phyloP scores from a whole-genome alignment of 1,140 invertebrate species.

The Phthorimaea operculella region DNA sequence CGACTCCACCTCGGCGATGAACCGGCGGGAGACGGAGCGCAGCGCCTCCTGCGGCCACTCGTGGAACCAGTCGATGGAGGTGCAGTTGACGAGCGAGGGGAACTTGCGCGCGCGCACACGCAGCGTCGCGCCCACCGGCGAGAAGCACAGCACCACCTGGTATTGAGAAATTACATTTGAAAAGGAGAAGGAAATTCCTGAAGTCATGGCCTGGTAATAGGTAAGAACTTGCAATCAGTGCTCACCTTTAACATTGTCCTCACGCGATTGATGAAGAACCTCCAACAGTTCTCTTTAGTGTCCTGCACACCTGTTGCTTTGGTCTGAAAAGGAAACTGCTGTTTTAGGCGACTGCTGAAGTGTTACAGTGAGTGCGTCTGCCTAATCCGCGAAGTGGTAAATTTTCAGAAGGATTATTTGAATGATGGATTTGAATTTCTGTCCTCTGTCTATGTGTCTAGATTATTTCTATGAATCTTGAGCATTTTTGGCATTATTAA shows the following conservation, averaged over 20 bases:
- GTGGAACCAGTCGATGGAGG: conserved; percentile 95
- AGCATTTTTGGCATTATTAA: no score
- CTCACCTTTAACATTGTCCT: conserved; percentile 74
- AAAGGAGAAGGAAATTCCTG: not conserved
- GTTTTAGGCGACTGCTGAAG: no score
- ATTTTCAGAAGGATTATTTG: no score
- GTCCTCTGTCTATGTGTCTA: no score
- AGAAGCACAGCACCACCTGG: conserved; percentile 88
- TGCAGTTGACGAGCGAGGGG: conserved; percentile 94
- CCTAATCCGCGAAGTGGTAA: no score
- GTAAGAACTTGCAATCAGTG: no score
- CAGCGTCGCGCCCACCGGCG: conserved; percentile 88
- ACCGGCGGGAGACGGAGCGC: conserved; percentile 86
- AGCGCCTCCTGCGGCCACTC: conserved; percentile 94
- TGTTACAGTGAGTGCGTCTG: no score
- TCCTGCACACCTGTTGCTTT: conserved; percentile 85
- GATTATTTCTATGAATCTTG: no score
- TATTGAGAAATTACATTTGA: no score
- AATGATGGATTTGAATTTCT: no score
- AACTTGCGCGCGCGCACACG: conserved; percentile 90
- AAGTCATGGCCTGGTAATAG: not conserved
- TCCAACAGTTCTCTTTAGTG: conserved; percentile 94
- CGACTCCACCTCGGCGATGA: conserved; percentile 80
- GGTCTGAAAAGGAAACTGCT: conserved; percentile 23
- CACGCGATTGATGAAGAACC: conserved; percentile 93